Base-by-base conservation (phyloP, 2,113 vertebrate species). In the Python bivittatus region DNA sequence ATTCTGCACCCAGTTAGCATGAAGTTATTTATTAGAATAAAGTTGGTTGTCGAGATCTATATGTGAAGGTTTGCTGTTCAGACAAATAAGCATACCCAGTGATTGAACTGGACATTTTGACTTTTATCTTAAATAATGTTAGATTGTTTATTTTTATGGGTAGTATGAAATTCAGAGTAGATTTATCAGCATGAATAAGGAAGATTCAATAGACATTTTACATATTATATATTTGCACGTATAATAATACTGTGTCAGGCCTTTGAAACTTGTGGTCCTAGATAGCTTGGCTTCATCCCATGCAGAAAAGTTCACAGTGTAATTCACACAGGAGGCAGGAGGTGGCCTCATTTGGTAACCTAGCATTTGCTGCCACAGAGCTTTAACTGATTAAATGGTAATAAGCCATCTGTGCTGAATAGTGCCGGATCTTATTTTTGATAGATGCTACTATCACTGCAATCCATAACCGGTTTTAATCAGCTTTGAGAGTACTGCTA, bases 291-390 rank as follows among this genome's bases (percentile, higher is more conserved):
- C 3, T 79, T 88, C 38, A 79, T 52, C 10, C 57, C 72, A 58
- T 38, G 1, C 6, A 25, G 64, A 64, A 72, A n/a, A 89, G 89
- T 60, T 25, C 86, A 13, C 6, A 0, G 0, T 95, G 93, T 92
- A 94, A 87, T 96, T 96, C 92, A 89, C 0, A 0, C 0, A 10
- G 0, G 0, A 12, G 11, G 94, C 96, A 88, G 95, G 90, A 93
- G 96, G 88, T 96, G 97, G 95, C 96, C 94, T 0, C 27, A 56
- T 93, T 1, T 7, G 94, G 92, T 88, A 96, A 83, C 1, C 0
- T 88, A 90, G 68, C 1, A 0, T 88, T 84, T 10, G 11, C 42
- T 56, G 0, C 22, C 33, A 33, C 29, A 0, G 85, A 0, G 0
- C 64, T 89, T 25, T 6, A 60, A 2, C 56, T 88, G 11, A 88